Evolutionary conservation across 2,888 invertebrate species (phyloP), one percentile per base, ranked within the genome.

Genomic region (Drosophila mayaguana): DNA sequence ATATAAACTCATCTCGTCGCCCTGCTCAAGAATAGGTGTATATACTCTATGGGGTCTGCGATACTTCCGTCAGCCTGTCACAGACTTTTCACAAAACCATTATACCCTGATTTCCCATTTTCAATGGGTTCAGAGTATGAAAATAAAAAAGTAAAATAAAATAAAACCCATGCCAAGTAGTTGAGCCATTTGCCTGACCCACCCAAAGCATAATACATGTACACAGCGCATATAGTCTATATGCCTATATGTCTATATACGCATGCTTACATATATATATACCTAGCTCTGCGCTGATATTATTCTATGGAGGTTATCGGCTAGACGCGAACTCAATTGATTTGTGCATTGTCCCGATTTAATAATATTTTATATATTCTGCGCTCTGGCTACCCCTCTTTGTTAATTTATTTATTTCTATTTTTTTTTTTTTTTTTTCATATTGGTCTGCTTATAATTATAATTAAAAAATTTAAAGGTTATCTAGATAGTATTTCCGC

Each of bases 291-390:
- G 60, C 53, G 38, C 83, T 83, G 81, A 87, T 84, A 87, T 83
- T 72, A 84, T 83, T 72, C 80, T 77, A 77, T 61, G 57, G 68
- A 61, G 84, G 84, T 84, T 87, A 84, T 84, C 88, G 82, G 43
- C 80, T 74, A 78, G 82, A 72, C 73, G 59, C 69, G 79, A 83
- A 83, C 87, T 75, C 84, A 75, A 74, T 81, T 78, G 80, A 84
- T 81, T 84, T 80, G 53, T 61, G 71, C 74, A 75, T 83, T 71
- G 48, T 40, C 55, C 57, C 40, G 43, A 67, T 62, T 78, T 53
- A 59, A 42, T 54, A 57, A 54, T 55, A 40, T 42, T 71, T 48
- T 51, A 63, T 43, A 40, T 12, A 34, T n/a, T 51, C 32, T 16
- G n/a, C 16, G 16, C 64, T 51, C 42, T 12, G 2, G 48, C 38